Conservation (phyloP, 2,888 invertebrate species). For the Branchipolynoe longqiensis region DNA sequence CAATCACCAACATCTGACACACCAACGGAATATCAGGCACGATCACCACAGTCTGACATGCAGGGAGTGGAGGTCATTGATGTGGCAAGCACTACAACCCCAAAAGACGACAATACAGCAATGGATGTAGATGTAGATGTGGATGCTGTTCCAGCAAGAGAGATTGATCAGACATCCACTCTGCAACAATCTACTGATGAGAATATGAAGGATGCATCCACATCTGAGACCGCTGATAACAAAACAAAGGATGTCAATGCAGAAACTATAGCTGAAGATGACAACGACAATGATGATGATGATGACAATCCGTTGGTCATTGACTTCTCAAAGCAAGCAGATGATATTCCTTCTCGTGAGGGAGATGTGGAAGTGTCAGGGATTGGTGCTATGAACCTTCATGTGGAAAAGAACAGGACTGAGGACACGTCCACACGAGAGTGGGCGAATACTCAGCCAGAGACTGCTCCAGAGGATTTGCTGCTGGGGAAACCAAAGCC, state of each 20-base stretch:
- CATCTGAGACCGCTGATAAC: too few species aligned
- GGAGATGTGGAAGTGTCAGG: neutral
- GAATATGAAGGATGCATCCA: too few species aligned
- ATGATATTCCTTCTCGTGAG: neutral
- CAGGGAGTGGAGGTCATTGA: neutral
- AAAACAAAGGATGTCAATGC: neutral
- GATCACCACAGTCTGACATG: slow-evolving; percentile 15
- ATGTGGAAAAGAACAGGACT: neutral
- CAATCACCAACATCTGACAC: slow-evolving; percentile 48
- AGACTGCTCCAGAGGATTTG: slow-evolving; percentile 51
- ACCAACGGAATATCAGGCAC: slow-evolving; percentile 20
- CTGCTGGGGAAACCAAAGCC: neutral
- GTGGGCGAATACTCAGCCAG: slow-evolving; percentile 54
- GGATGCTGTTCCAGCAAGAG: too few species aligned
- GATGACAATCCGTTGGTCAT: neutral
- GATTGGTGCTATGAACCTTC: neutral
- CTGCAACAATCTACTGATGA: too few species aligned
- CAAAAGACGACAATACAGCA: neutral
- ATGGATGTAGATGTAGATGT: slow-evolving; percentile 17
- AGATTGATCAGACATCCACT: too few species aligned
- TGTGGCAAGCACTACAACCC: neutral
- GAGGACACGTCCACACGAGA: neutral
- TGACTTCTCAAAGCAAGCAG: slow-evolving; percentile 10
- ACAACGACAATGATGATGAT: too few species aligned
- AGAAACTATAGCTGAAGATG: neutral